Conservation (phyloP, 2,113 vertebrate genomes). For the Halichoerus grypus region DNA sequence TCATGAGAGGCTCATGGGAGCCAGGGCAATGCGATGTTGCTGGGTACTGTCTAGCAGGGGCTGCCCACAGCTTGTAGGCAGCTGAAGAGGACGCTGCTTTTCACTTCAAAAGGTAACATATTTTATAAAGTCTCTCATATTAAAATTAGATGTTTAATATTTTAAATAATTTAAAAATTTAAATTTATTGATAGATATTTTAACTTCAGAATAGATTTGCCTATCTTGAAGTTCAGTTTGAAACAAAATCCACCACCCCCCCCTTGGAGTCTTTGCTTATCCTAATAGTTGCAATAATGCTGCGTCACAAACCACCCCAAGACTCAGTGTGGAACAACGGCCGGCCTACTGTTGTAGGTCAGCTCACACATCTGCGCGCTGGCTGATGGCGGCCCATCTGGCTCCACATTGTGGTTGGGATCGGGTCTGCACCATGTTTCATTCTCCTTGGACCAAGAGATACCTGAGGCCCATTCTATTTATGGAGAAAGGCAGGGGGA, state of each 20-base stretch:
- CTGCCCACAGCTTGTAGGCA: background rate
- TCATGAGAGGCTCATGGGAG: background rate
- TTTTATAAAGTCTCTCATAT: background rate
- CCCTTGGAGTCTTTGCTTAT: background rate
- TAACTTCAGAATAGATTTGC: background rate
- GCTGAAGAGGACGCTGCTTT: background rate
- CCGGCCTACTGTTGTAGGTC: background rate
- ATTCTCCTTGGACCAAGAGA: background rate
- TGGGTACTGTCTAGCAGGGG: background rate
- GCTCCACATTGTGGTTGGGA: background rate
- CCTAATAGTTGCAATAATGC: background rate
- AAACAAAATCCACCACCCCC: background rate
- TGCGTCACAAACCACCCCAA: background rate
- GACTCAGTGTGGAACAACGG: background rate
- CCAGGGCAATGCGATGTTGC: background rate
- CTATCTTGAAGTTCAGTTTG: slow-evolving; percentile 23
- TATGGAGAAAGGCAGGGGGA: background rate
- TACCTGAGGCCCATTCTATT: background rate
- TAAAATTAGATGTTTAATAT: background rate
- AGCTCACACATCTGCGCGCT: background rate
- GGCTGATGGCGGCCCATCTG: background rate
- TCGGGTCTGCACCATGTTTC: background rate
- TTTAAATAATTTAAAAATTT: background rate
- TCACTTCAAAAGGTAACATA: background rate
- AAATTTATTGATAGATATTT: background rate